A percentile compares a stretch with the other conserved stretches of the same genome.
Evolutionary conservation across 2,888 invertebrate species (phyloP).

Genomic region (Mesopsocus fuscifrons): DNA sequence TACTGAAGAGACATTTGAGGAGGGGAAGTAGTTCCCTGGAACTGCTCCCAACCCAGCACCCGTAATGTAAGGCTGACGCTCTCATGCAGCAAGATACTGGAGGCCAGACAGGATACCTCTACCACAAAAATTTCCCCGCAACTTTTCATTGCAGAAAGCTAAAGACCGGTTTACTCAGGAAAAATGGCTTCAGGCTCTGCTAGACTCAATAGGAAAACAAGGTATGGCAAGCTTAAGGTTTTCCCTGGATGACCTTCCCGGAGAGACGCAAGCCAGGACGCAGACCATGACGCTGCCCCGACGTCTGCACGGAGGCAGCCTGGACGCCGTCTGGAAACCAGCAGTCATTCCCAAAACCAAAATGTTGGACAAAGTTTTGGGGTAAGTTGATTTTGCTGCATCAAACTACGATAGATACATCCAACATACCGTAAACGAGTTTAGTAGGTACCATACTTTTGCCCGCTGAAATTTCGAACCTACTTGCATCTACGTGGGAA

Average conservation of each 20-base stretch:
- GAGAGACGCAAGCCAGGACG: constrained; percentile 19
- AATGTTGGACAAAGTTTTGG: not conserved
- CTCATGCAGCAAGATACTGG: too few species aligned
- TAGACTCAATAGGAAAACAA: constrained; percentile 22
- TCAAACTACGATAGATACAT: too few species aligned
- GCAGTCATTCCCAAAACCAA: constrained; percentile 10
- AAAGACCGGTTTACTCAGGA: constrained; percentile 28
- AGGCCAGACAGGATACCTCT: too few species aligned
- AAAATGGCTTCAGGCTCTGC: constrained; percentile 31
- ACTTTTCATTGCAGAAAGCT: constrained; percentile 27
- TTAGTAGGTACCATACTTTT: too few species aligned
- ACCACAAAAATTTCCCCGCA: too few species aligned
- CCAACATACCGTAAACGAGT: too few species aligned
- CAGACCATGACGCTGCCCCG: not conserved
- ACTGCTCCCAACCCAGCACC: too few species aligned
- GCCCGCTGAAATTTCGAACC: too few species aligned
- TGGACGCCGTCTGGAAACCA: constrained; percentile 17
- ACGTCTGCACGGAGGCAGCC: constrained; percentile 20
- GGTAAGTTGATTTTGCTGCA: constrained; percentile 16
- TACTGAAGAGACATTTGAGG: too few species aligned
- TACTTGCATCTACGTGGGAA: too few species aligned
- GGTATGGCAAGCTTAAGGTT: too few species aligned
- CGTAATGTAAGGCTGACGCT: not conserved
- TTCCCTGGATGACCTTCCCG: constrained; percentile 3
- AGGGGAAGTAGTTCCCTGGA: too few species aligned